These are phyloP conservation scores for Metallyticus violacea DNA, from an alignment of 2,888 invertebrate species.

Conservation along the genomic window DNA sequence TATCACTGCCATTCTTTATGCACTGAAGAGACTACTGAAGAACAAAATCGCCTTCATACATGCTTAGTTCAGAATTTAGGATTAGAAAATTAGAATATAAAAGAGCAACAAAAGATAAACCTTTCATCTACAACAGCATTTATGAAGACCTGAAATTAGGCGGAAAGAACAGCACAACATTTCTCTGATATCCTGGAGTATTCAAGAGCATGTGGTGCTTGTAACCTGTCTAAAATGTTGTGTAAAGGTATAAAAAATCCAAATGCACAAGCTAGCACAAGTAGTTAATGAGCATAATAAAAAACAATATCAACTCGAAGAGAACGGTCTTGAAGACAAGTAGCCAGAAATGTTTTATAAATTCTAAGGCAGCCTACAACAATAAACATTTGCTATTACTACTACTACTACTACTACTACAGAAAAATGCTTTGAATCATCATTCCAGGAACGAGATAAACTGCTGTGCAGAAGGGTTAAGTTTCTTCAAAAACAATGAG, in stretches of 20 bases:
- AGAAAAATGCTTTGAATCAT: neutral
- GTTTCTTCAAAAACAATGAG: neutral
- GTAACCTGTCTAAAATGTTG: neutral
- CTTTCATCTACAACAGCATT: neutral
- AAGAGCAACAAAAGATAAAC: neutral
- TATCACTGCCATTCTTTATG: neutral
- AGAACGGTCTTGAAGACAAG: neutral
- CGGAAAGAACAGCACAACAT: neutral
- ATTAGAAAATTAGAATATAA: neutral
- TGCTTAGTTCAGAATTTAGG: neutral
- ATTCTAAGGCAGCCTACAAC: neutral
- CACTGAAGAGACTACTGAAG: neutral
- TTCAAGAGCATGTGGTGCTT: neutral
- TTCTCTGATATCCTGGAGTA: neutral
- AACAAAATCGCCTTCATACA: neutral
- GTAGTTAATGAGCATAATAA: neutral
- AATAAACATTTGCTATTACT: neutral
- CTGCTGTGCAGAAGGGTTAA: neutral
- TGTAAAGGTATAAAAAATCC: neutral
- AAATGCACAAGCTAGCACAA: constrained; percentile 11
- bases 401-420: neutral
- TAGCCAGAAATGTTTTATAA: neutral
- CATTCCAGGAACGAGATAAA: neutral
- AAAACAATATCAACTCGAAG: constrained; percentile 1
- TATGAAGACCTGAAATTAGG: neutral